Conservation (phyloP, 2,888 invertebrate species). For the Hyles lineata region DNA sequence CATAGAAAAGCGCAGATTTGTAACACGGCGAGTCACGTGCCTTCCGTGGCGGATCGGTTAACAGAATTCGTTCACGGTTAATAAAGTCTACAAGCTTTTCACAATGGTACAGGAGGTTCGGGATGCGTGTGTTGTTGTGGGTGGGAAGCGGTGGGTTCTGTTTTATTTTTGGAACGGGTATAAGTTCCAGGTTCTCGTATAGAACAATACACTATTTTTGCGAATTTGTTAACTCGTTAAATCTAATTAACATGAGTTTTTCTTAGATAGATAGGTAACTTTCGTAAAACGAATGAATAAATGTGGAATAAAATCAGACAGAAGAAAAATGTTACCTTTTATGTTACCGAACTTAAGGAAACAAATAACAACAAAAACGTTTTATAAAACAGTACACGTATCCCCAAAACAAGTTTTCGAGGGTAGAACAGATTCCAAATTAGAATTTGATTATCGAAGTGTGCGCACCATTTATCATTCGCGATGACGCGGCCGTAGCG, state of each 20-base stretch:
- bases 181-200: not conserved
- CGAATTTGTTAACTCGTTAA: no score
- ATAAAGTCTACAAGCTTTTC: conserved; percentile 83
- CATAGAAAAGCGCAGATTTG: conserved; percentile 20
- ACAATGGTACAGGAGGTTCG: conserved; percentile 64
- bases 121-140: not conserved
- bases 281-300: no score
- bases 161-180: not conserved
- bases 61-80: conserved; percentile 80
- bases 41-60: conserved; percentile 84
- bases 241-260: no score
- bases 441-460: conserved; percentile 85
- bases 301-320: no score
- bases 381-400: conserved; percentile 4
- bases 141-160: conserved; percentile 47
- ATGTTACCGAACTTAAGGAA: no score
- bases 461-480: conserved; percentile 84
- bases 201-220: no score
- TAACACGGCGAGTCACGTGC: conserved; percentile 84
- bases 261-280: no score
- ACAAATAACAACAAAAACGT: not conserved
- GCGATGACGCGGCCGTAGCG: conserved; percentile 77
- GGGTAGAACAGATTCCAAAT: conserved; percentile 84
- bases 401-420: conserved; percentile 44
- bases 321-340: no score